These are phyloP conservation scores for Tricholaema leucomelas DNA, from an alignment of 2,113 vertebrate genomes.

Conservation along the genomic window DNA sequence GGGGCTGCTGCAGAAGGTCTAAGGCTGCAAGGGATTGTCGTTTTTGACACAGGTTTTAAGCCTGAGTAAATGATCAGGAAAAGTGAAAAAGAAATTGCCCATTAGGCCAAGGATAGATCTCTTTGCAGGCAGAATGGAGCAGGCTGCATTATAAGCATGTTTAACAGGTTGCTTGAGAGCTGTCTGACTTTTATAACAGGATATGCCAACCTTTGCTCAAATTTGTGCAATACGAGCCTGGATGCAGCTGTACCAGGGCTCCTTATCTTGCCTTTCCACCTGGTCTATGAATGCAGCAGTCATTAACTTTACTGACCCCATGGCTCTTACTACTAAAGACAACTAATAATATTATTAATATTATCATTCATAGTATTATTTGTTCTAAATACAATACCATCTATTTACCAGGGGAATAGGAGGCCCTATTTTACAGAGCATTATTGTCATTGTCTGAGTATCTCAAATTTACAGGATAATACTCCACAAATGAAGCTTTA, in stretches of 20 bases:
- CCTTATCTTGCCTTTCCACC: conserved; percentile 46
- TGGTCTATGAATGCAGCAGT: neutral
- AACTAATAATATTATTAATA: conserved; percentile 24
- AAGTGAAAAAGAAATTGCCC: neutral
- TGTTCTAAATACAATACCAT: neutral
- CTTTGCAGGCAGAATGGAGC: neutral
- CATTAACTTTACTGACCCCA: neutral
- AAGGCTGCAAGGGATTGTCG: neutral
- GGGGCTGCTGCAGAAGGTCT: neutral
- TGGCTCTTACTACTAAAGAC: neutral
- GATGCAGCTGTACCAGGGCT: neutral
- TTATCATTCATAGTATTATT: neutral
- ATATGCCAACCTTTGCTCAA: neutral
- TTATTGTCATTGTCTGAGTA: neutral
- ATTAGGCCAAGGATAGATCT: neutral
- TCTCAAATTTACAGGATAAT: neutral
- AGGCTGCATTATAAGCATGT: neutral
- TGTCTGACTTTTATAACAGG: neutral
- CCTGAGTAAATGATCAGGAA: neutral
- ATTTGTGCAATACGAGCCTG: neutral
- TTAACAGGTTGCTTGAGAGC: conserved; percentile 34
- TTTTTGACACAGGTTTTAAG: neutral
- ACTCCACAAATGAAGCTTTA: neutral
- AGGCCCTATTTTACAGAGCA: neutral
- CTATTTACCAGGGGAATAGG: neutral